These are phyloP conservation scores for Heteractis magnifica DNA, from an alignment of 92 coral and sea anemone genomes.

Conservation along the genomic window DNA sequence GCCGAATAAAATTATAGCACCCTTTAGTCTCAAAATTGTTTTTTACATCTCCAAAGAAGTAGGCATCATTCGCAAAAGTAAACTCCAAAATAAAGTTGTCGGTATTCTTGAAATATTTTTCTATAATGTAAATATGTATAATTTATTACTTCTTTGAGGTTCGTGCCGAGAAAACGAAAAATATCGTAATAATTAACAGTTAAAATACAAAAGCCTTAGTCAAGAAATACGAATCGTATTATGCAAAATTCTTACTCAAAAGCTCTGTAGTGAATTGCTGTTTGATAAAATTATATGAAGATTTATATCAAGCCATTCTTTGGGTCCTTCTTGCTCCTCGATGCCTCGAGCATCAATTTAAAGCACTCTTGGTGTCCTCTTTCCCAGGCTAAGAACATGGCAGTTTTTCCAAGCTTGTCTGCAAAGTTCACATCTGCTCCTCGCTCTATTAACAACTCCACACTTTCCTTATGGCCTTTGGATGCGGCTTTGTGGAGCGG, in stretches of 20 bases:
- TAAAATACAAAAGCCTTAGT: background rate
- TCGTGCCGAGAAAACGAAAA: background rate
- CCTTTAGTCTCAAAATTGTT: too few relatives aligned
- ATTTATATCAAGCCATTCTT: slow-evolving; percentile 5
- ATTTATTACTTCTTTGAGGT: background rate
- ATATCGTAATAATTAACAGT: background rate
- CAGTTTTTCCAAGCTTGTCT: slow-evolving; percentile 66
- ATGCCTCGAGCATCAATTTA: slow-evolving; percentile 42
- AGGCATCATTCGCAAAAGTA: background rate
- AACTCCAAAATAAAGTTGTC: background rate
- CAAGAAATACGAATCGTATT: background rate
- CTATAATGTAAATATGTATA: background rate
- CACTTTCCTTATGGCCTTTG: slow-evolving; percentile 48
- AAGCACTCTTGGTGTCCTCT: slow-evolving; percentile 58
- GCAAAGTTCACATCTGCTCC: slow-evolving; percentile 62
- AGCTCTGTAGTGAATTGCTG: background rate
- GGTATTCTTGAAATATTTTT: background rate
- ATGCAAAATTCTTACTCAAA: background rate
- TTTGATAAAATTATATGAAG: background rate
- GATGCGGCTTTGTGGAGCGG: slow-evolving; percentile 70
- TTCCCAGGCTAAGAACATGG: slow-evolving; percentile 54
- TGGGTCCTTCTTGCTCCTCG: slow-evolving; percentile 7
- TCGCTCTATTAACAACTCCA: slow-evolving; percentile 40
- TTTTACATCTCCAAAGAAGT: background rate
- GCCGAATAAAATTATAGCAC: background rate